Evolutionary conservation across 2,888 invertebrate species (phyloP).

Genomic region (Rhaphigaster nebulosa): DNA sequence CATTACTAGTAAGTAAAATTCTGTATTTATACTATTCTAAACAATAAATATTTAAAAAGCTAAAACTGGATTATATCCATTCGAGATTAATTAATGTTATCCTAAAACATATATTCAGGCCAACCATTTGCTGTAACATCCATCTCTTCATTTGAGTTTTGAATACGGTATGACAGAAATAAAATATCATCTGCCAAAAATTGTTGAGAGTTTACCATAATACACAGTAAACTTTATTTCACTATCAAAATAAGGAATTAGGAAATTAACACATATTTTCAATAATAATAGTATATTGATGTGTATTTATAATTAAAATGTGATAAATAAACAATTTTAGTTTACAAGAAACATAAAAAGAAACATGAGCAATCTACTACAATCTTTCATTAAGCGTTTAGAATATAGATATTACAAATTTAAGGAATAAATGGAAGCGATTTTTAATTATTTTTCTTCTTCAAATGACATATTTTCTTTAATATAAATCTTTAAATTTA

Average conservation of each 20-base stretch:
- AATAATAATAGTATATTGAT: conserved; percentile 44
- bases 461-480: conserved; percentile 6
- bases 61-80: no score
- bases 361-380: conserved; percentile 43
- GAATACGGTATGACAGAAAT: no score
- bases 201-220: no score
- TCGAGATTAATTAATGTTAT: no score
- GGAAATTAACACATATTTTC: not conserved
- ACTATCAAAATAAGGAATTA: not conserved
- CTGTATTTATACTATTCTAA: no score
- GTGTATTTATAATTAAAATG: conserved; percentile 50
- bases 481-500: conserved; percentile 50
- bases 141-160: no score
- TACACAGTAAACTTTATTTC: not conserved
- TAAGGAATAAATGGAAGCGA: conserved; percentile 59
- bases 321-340: conserved; percentile 49
- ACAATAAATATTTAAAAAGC: no score
- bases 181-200: no score
- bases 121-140: no score
- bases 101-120: no score
- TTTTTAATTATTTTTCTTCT: not conserved
- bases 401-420: conserved; percentile 23
- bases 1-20: no score
- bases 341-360: conserved; percentile 34
- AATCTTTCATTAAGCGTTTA: conserved; percentile 45